Evolutionary conservation across 2,797 vertebrate genomes (phyloP), one percentile per base, ranked within the genome.

Genomic region (Gila robusta): DNA sequence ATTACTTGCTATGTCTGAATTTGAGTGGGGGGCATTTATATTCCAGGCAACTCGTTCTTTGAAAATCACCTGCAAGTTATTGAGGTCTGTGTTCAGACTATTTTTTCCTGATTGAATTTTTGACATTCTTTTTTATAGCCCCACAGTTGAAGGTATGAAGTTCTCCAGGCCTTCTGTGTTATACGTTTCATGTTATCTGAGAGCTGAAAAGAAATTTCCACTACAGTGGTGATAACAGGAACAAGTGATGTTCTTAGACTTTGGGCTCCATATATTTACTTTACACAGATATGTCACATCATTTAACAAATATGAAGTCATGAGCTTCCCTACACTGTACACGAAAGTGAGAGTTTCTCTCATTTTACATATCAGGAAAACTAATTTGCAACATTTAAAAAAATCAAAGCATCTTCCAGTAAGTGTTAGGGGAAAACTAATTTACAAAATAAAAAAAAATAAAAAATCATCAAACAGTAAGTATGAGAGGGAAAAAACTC

Each of bases 1-100:
- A 93, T 92, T 91, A 87, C 87, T 79, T 66, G 81, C 82, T 84
- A 66, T 79, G 92, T 91, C 91, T 93, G 90, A 91, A 89, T 92
- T 86, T 87, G 86, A 92, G 87, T 92, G 89, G 86, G 85, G 83
- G 86, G 91, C 93, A 94, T 92, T 92, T 94, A 93, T 93, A 93
- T 93, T 91, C 90, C 87, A 91, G 91, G 92, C 90, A 91, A 91
- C 81, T 91, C 85, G 90, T 88, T 90, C 86, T 94, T 92, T 91
- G 91, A 93, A 91, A 92, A 86, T 69, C 35, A 90, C 86, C 91
- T 93, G 91, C 89, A 91, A 91, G 87, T 93, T 90, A 90, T 82
- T 81, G 86, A 85, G 87, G 88, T 64, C 72, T 87, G 85, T 89
- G 83, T 76, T 91, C 86, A 88, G 86, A 84, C 89, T 89, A 89